A percentile compares a stretch with the other conserved stretches of the same genome.
Evolutionary conservation across 2,888 invertebrate species (phyloP).

Genomic region (Platycheirus rosarum): DNA sequence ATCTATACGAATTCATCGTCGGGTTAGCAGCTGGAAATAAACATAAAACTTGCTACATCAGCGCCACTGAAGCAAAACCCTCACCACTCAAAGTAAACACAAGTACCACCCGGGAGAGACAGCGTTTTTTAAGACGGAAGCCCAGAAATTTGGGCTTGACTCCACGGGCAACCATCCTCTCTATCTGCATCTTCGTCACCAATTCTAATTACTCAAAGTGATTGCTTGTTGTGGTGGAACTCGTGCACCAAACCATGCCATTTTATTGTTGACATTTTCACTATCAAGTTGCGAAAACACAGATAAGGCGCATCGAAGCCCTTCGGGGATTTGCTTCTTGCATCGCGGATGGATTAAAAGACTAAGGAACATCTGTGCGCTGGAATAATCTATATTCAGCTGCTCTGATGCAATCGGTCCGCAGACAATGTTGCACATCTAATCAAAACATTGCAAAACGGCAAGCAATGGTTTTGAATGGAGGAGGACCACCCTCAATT

Average conservation of each 20-base stretch:
- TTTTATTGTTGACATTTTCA: slow-evolving; percentile 58
- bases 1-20: slow-evolving; percentile 41
- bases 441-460: slow-evolving; percentile 58
- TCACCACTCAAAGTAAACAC: slow-evolving; percentile 42
- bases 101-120: slow-evolving; percentile 52
- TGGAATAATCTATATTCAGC: slow-evolving; percentile 40
- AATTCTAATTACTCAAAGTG: slow-evolving; percentile 61
- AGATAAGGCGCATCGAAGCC: slow-evolving; percentile 39
- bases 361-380: slow-evolving; percentile 59
- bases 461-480: slow-evolving; percentile 2
- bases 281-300: slow-evolving; percentile 50
- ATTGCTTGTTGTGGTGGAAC: slow-evolving; percentile 25
- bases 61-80: slow-evolving; percentile 29
- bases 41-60: slow-evolving; percentile 60
- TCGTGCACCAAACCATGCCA: slow-evolving; percentile 7
- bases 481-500: slow-evolving; percentile 56
- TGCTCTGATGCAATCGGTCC: slow-evolving; percentile 56
- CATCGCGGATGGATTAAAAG: slow-evolving; percentile 18
- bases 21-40: slow-evolving; percentile 25
- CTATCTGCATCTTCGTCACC: slow-evolving; percentile 13
- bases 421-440: slow-evolving; percentile 62
- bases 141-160: slow-evolving; percentile 24
- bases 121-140: slow-evolving; percentile 33
- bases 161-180: slow-evolving; percentile 1
- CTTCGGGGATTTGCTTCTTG: neutral